Conservation (phyloP, 2,113 vertebrate species). For the Megaleporinus macrocephalus region DNA sequence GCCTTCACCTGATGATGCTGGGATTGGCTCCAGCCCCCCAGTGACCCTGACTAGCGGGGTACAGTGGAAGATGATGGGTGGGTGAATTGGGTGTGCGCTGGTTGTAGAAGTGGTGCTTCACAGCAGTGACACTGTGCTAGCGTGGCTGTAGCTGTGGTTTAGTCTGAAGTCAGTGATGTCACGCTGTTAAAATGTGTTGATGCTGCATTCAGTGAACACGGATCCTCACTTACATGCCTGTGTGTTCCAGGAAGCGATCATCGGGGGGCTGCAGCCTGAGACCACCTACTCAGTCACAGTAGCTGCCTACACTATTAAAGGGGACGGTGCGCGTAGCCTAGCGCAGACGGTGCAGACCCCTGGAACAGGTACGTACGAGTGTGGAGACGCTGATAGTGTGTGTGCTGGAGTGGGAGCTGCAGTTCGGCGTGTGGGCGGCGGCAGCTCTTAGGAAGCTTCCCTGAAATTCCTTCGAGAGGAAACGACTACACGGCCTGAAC, state of each 20-base stretch:
- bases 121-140: no score
- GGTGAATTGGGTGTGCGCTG: no score
- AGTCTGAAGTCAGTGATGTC: not conserved
- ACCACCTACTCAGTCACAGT: slow-evolving; percentile 91
- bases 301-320: slow-evolving; percentile 96
- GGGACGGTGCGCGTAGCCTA: slow-evolving; percentile 92
- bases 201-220: not conserved
- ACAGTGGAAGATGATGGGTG: no score
- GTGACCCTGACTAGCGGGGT: no score
- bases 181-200: not conserved
- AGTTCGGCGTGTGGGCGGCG: slow-evolving; percentile 5
- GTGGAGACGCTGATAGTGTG: slow-evolving; percentile 32
- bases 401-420: not conserved
- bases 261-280: slow-evolving; percentile 88
- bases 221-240: slow-evolving; percentile 25
- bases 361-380: slow-evolving; percentile 66
- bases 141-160: not conserved
- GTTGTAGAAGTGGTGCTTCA: no score
- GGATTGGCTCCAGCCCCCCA: no score
- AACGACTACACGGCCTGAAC: not conserved
- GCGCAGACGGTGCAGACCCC: slow-evolving; percentile 88
- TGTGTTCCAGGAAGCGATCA: slow-evolving; percentile 85
- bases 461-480: not conserved
- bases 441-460: not conserved
- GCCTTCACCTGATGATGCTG: no score